Percentiles rank a stretch among this genome's conserved stretches.
Evolutionary conservation across 1,140 invertebrate genomes (phyloP).

Genomic region (Macrosteles quadrilineatus): DNA sequence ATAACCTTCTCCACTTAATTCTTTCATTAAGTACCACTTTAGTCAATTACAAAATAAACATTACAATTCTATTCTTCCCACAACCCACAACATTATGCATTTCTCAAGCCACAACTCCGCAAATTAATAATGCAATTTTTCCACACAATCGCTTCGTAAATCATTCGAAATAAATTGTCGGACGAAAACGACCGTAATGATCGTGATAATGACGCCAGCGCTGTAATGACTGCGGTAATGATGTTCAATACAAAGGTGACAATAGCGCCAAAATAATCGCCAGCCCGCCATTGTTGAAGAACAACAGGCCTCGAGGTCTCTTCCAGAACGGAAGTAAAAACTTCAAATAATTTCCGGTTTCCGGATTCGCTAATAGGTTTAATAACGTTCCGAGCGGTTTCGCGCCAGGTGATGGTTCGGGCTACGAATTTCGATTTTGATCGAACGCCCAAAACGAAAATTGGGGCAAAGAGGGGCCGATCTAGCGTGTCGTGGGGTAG

Average conservation of each 20-base stretch:
- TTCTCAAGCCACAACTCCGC: not conserved
- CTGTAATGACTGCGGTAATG: not conserved
- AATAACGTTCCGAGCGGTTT: constrained; percentile 3
- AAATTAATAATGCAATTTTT: not conserved
- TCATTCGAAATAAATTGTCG: not conserved
- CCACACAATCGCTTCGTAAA: not conserved
- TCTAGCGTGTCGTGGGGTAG: not conserved
- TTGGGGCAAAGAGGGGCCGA: not conserved
- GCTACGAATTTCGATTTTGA: no score
- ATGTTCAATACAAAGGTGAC: no score
- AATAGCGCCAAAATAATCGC: not conserved
- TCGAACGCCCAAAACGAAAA: not conserved
- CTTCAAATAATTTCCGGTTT: constrained; percentile 21
- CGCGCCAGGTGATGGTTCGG: not conserved
- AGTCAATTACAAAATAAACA: no score
- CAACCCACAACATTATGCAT: constrained; percentile 23
- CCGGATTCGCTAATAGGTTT: constrained; percentile 20
- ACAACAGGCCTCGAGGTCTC: not conserved
- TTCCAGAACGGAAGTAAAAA: constrained; percentile 12
- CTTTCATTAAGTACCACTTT: no score
- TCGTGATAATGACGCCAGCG: not conserved
- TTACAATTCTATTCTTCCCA: no score
- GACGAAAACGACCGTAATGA: not conserved
- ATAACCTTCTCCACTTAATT: no score
- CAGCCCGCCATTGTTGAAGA: not conserved